Evolutionary conservation across 2,797 vertebrate species (phyloP).

Genomic region (Thalassophryne amazonica): DNA sequence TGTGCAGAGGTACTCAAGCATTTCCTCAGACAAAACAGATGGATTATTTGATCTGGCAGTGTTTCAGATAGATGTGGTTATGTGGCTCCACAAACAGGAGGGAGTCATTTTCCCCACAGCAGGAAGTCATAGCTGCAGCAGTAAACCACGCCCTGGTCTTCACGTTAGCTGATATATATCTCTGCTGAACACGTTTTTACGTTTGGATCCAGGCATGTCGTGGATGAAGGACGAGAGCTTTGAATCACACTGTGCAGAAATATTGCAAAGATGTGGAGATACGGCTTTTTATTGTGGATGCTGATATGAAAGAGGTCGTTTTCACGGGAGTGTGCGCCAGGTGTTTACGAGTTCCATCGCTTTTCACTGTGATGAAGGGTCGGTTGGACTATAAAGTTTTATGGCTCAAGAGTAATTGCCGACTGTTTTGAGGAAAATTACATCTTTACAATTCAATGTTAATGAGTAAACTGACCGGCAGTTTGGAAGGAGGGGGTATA

Average conservation of each 20-base stretch:
- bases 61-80: constrained; percentile 40
- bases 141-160: constrained; percentile 16
- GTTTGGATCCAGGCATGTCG: constrained; percentile 6
- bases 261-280: constrained; percentile 15
- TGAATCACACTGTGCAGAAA: constrained; percentile 34
- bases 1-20: constrained; percentile 20
- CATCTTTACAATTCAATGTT: constrained; percentile 36
- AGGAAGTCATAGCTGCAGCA: constrained; percentile 15
- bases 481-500: too few species aligned
- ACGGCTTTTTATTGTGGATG: constrained; percentile 25
- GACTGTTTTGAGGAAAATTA: constrained; percentile 50
- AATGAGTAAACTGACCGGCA: constrained; percentile 16
- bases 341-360: constrained; percentile 51
- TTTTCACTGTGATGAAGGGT: constrained; percentile 61
- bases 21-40: constrained; percentile 40
- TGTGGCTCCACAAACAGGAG: constrained; percentile 37
- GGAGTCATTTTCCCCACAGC: constrained; percentile 43
- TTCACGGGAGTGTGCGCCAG: constrained; percentile 20
- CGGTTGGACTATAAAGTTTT: constrained; percentile 60
- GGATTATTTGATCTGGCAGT: constrained; percentile 35
- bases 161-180: constrained; percentile 37
- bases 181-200: neutral
- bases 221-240: constrained; percentile 2
- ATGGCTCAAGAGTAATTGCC: constrained; percentile 56
- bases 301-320: constrained; percentile 40